A percentile compares a stretch with the other conserved stretches of the same genome.
Conservation (phyloP, 2,888 invertebrate genomes). For the Meiosimyza platycephala region DNA sequence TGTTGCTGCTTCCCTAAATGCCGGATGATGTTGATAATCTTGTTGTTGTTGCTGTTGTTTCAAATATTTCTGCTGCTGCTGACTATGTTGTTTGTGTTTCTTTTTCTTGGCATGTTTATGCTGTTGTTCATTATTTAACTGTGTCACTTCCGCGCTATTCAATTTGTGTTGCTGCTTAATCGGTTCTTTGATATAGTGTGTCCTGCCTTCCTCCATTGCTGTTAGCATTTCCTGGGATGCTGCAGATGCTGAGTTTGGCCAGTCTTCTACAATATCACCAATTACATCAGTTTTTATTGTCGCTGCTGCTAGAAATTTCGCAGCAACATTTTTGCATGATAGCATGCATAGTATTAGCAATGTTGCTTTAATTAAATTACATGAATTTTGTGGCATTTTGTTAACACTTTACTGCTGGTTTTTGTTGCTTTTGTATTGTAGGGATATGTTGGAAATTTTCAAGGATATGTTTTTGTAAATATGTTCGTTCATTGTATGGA, state of each 20-base stretch:
- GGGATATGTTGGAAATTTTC: too few relatives aligned
- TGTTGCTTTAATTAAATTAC: too few relatives aligned
- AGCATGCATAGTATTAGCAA: too few relatives aligned
- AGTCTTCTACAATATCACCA: slow-evolving; percentile 15
- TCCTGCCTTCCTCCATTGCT: not conserved
- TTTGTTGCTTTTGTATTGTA: too few relatives aligned
- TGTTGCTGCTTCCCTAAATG: slow-evolving; percentile 6
- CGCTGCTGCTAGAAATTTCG: not conserved
- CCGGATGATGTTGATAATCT: slow-evolving; percentile 19
- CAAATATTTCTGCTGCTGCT: slow-evolving; percentile 5
- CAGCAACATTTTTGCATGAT: not conserved
- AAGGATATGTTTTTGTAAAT: too few relatives aligned
- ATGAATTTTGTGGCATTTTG: too few relatives aligned
- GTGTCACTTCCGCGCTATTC: not conserved
- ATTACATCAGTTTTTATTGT: not conserved
- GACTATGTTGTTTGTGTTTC: not conserved
- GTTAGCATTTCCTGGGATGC: not conserved
- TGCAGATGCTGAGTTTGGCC: too few relatives aligned
- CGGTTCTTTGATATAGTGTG: too few relatives aligned
- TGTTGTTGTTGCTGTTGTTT: slow-evolving; percentile 28
- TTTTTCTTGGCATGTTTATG: not conserved
- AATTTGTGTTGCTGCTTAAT: not conserved
- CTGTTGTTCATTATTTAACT: not conserved
- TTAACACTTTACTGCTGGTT: too few relatives aligned
- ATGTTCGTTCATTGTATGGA: too few relatives aligned